These are phyloP conservation scores for Hassar affinis DNA, from an alignment of 2,113 vertebrate species.

Conservation along the genomic window DNA sequence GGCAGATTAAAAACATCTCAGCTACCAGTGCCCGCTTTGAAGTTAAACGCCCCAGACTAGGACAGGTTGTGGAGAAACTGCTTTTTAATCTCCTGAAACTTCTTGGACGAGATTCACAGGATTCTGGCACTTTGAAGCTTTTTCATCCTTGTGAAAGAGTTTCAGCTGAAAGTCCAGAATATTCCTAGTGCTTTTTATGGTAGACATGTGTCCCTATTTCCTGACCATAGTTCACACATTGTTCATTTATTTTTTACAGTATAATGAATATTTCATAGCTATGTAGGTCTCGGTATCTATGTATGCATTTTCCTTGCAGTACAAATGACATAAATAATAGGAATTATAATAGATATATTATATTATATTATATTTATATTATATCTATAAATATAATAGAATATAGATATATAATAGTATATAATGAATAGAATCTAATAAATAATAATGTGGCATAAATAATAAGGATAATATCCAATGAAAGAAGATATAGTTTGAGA, in stretches of 20 bases:
- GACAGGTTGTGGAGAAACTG: not conserved
- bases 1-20: not conserved
- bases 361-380: no score
- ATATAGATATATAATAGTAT: no score
- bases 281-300: not conserved
- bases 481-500: not conserved
- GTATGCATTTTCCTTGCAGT: not conserved
- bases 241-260: not conserved
- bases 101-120: not conserved
- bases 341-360: no score
- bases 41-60: not conserved
- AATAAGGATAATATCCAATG: not conserved
- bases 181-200: not conserved
- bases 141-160: slow-evolving; percentile 2
- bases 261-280: not conserved
- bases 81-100: slow-evolving; percentile 1
- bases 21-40: not conserved
- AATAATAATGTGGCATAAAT: not conserved
- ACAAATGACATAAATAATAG: not conserved
- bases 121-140: not conserved
- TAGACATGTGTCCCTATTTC: not conserved
- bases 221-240: not conserved
- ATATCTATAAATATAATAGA: no score
- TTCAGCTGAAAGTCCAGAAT: slow-evolving; percentile 15
- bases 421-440: no score